Base-by-base conservation (phyloP, 2,888 invertebrate species). In the Papilio protenor region DNA sequence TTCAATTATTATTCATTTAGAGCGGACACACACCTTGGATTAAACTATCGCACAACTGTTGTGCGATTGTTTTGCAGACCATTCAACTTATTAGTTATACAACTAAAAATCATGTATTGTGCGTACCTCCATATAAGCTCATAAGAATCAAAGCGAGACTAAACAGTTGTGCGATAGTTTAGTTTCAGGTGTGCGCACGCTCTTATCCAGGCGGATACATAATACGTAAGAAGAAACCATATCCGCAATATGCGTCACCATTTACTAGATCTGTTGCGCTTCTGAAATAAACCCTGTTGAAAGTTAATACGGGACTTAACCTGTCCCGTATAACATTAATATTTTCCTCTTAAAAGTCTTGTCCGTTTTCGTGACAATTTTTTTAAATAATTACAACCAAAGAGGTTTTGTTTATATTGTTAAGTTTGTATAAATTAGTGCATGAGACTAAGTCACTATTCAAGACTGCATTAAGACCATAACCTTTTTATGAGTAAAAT, bases 301-400 rank as follows among this genome's bases (percentile, higher is more conserved):
- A 69, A n/a, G 18, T n/a, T 69, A 18, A 5, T 45, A 40, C 16
- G 66, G 40, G 45, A 45, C 21, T 45, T 45, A 45, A 69, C 66
- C 40, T 69, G 21, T 69, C 5, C 21, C 45, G 40, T 45, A 45
- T 40, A n/a, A 40, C 10, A 66, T 33, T 64, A 64, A 14, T 21
- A 69, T 69, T 45, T 69, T 69, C 45, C 66, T 69, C 45, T 45
- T 45, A 45, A 66, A 66, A 45, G 12, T 69, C 14, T 45, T 69
- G n/a, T 69, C 1, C 0, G 11, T 21, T 45, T 69, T 21, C 12
- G 11, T 45, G 45, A 69, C 66, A 69, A 21, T 45, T n/a, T 11
- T 5, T 69, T n/a, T 21, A 45, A 18, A 14, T 12, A 59, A 1
- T 4, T 21, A 3, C 18, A 45, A 11, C 40, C 18, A 16, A 33